These are phyloP conservation scores for Micropterix aruncella DNA, from an alignment of 2,888 invertebrate genomes.

Conservation along the genomic window DNA sequence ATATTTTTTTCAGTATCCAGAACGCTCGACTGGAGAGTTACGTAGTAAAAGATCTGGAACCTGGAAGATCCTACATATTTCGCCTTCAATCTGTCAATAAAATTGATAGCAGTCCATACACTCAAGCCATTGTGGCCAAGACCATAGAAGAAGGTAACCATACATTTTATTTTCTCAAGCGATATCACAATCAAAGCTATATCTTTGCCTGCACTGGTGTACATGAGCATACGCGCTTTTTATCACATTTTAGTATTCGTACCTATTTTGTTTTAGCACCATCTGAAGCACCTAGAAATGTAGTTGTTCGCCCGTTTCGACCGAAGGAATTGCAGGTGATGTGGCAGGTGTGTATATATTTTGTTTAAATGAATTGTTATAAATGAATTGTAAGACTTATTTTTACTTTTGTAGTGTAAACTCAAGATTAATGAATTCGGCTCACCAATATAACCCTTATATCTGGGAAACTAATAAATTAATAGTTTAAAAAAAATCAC, in stretches of 20 bases:
- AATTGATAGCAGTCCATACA: constrained; percentile 53
- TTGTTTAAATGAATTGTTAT: no score
- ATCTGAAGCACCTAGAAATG: constrained; percentile 32
- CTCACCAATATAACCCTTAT: no score
- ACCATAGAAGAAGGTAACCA: constrained; percentile 68
- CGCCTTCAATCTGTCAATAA: constrained; percentile 58
- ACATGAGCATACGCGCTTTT: no score
- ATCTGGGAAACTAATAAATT: no score
- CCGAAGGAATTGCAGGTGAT: constrained; percentile 32
- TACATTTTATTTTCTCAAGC: no score
- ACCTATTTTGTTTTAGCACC: constrained; percentile 21
- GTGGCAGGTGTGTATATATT: constrained; percentile 31
- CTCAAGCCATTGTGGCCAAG: constrained; percentile 47
- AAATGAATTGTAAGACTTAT: no score
- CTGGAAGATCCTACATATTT: constrained; percentile 56
- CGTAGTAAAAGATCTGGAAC: constrained; percentile 39
- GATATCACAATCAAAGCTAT: no score
- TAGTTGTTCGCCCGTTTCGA: constrained; percentile 31
- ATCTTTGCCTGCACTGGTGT: no score
- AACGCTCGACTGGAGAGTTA: constrained; percentile 13
- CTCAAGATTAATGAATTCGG: no score
- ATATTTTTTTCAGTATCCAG: neutral
- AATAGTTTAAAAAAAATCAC: no score
- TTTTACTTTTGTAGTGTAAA: no score
- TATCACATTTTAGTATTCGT: no score